phyloP scores from a whole-genome alignment of 2,113 vertebrate species.

The Apteryx owenii region DNA sequence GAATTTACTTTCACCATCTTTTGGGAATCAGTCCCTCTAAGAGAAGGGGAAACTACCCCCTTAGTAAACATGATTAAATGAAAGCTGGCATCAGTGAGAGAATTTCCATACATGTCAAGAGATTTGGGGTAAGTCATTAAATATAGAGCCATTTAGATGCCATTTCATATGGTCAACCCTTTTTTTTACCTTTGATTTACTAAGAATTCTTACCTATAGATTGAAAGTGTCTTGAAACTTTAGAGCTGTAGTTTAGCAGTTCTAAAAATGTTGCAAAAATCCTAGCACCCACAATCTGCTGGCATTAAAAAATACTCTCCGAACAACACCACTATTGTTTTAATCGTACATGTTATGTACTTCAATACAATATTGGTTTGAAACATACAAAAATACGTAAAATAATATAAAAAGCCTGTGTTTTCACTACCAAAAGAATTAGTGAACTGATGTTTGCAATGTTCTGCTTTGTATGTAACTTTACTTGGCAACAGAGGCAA shows the following conservation, averaged over 20 bases:
- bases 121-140: not conserved
- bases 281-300: slow-evolving; percentile 16
- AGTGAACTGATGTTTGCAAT: slow-evolving; percentile 63
- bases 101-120: not conserved
- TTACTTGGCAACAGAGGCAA: slow-evolving; percentile 78
- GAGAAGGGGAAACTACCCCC: not conserved
- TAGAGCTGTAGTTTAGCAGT: not conserved
- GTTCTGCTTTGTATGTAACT: slow-evolving; percentile 75
- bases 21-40: not conserved
- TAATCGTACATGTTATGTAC: not conserved
- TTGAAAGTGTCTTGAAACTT: not conserved
- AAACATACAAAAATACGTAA: slow-evolving; percentile 23
- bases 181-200: not conserved
- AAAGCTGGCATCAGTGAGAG: not conserved
- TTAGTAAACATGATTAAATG: not conserved
- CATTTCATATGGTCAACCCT: not conserved
- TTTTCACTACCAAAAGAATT: slow-evolving; percentile 57
- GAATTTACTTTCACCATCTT: not conserved
- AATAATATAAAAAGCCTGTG: slow-evolving; percentile 57
- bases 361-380: slow-evolving; percentile 36
- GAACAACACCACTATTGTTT: not conserved
- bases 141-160: not conserved
- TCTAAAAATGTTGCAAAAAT: slow-evolving; percentile 41
- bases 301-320: slow-evolving; percentile 1
- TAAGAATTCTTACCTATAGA: not conserved